phyloP scores from a whole-genome alignment of 1,140 invertebrate species.

The Xylocopa sonorina region DNA sequence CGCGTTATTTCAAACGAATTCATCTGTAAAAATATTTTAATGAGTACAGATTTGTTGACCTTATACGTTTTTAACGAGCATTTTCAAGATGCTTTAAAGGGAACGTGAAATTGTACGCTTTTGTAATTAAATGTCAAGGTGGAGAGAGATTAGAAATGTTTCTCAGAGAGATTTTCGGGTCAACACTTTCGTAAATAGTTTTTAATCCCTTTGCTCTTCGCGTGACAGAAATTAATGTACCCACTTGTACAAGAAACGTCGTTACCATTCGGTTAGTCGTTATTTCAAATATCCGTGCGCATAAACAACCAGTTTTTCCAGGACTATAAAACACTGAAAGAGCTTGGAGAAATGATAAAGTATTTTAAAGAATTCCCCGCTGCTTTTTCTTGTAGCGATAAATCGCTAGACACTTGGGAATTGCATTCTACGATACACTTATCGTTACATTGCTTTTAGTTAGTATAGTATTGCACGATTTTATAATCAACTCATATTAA shows the following conservation, averaged over 20 bases:
- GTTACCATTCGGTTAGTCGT: neutral
- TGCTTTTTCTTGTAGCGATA: no score
- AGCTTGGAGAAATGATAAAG: neutral
- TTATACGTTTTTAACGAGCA: neutral
- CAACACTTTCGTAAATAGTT: neutral
- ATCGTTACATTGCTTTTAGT: no score
- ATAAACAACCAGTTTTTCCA: neutral
- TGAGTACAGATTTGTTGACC: neutral
- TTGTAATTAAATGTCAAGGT: neutral
- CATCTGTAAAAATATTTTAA: conserved; percentile 2
- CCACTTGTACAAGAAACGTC: neutral
- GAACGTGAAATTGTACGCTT: no score
- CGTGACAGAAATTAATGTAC: neutral
- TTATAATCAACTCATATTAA: no score
- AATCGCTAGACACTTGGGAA: no score
- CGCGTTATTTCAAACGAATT: neutral
- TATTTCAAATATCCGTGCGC: neutral
- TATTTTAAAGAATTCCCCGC: neutral
- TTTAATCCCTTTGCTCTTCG: neutral
- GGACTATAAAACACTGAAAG: neutral
- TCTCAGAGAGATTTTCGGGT: neutral
- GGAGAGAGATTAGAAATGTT: neutral
- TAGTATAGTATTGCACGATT: no score
- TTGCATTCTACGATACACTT: no score
- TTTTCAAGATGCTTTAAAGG: neutral